phyloP scores from a whole-genome alignment of 2,797 vertebrate genomes.

The Oophaga sylvatica region DNA sequence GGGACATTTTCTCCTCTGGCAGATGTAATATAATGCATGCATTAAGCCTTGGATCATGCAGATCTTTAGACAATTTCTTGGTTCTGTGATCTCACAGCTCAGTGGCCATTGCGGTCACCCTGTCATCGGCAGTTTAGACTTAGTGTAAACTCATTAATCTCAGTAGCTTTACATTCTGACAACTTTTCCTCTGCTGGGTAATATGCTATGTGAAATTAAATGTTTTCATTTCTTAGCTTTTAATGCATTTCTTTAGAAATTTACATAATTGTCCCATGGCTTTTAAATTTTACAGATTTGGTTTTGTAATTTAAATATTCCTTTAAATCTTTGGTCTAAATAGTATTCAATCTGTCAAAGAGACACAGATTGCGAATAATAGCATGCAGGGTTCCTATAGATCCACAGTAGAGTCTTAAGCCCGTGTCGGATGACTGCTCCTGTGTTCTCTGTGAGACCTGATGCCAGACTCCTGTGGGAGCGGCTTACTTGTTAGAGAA shows the following conservation, averaged over 20 bases:
- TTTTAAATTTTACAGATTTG: slow-evolving; percentile 5
- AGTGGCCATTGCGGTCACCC: slow-evolving; percentile 11
- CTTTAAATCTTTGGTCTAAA: background rate
- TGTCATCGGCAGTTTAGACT: slow-evolving; percentile 43
- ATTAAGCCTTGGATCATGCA: slow-evolving; percentile 6
- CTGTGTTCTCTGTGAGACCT: no score
- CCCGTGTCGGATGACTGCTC: no score
- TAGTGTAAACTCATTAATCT: slow-evolving; percentile 46
- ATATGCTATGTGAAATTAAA: slow-evolving; percentile 31
- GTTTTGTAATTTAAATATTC: slow-evolving; percentile 16
- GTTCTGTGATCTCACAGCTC: slow-evolving; percentile 10
- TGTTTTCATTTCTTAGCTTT: slow-evolving; percentile 7
- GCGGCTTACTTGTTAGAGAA: no score
- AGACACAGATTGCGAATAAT: background rate
- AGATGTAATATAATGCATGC: slow-evolving; percentile 18
- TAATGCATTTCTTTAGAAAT: slow-evolving; percentile 44
- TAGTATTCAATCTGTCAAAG: background rate
- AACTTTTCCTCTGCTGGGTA: slow-evolving; percentile 32
- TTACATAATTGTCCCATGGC: slow-evolving; percentile 41
- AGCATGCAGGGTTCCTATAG: no score
- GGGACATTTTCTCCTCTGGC: background rate
- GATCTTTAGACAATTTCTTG: slow-evolving; percentile 23
- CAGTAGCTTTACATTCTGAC: slow-evolving; percentile 33
- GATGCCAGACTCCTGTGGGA: no score
- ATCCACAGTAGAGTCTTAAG: no score